phyloP scores from a whole-genome alignment of 2,113 vertebrate genomes.

The Amphiprion ocellaris region DNA sequence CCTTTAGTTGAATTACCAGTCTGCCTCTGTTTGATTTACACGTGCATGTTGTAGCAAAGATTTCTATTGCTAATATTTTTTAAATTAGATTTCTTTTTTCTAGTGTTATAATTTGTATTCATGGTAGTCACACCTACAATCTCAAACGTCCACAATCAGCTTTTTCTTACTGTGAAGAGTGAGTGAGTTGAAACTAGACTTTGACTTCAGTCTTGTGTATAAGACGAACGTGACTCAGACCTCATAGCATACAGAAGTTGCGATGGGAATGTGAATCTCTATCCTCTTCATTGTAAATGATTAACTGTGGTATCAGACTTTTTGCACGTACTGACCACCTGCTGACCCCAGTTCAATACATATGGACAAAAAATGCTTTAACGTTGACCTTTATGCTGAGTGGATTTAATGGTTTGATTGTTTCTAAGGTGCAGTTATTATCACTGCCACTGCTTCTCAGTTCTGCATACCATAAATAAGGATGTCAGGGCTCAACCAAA shows the following conservation, averaged over 20 bases:
- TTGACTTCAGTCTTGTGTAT: neutral
- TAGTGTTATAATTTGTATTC: neutral
- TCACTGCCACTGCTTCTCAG: constrained; percentile 1
- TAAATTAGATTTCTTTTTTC: neutral
- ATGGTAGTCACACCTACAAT: neutral
- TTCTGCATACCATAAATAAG: constrained; percentile 19
- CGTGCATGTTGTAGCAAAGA: constrained; percentile 11
- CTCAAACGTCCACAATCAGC: rapidly evolving
- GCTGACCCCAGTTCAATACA: neutral
- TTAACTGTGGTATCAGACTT: constrained; percentile 49
- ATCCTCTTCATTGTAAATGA: constrained; percentile 52
- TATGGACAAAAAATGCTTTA: neutral
- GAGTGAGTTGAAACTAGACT: neutral
- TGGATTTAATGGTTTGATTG: neutral
- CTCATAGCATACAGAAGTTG: constrained; percentile 21
- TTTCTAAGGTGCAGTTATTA: constrained; percentile 1
- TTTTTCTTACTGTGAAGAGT: neutral
- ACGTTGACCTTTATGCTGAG: neutral
- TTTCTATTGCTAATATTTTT: neutral
- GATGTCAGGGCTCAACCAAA: constrained; percentile 20
- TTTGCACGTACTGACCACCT: constrained; percentile 27
- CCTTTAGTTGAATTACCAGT: constrained; percentile 22
- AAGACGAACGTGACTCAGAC: constrained; percentile 25
- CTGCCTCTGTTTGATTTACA: constrained; percentile 10
- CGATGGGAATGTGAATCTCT: constrained; percentile 35